Evolutionary conservation across 1,140 invertebrate genomes (phyloP).

Genomic region (Charaxes varanes): DNA sequence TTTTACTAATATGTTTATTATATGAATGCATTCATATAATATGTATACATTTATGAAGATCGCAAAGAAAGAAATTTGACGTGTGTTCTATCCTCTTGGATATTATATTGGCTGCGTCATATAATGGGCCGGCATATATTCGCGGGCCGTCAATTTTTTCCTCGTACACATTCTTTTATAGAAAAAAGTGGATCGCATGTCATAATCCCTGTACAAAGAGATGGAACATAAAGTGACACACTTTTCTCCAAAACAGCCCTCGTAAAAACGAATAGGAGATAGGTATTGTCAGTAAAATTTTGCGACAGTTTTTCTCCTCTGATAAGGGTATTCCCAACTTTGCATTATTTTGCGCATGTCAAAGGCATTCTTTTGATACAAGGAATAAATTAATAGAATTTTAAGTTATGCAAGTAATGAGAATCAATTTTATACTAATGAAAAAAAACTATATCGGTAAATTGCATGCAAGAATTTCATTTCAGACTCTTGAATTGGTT

Average conservation of each 20-base stretch:
- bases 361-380: constrained; percentile 3
- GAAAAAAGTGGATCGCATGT: constrained; percentile 56
- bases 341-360: too few species aligned
- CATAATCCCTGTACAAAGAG: constrained; percentile 65
- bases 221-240: constrained; percentile 52
- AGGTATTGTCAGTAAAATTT: constrained; percentile 4
- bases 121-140: constrained; percentile 10
- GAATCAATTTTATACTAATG: too few species aligned
- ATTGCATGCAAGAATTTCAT: too few species aligned
- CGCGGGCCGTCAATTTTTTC: constrained; percentile 15
- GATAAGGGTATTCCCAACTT: too few species aligned
- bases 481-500: too few species aligned
- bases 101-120: constrained; percentile 11
- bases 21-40: too few species aligned
- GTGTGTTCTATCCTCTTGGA: constrained; percentile 5
- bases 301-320: too few species aligned
- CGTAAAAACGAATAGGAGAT: constrained; percentile 47
- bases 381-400: too few species aligned
- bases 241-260: constrained; percentile 42
- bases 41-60: too few species aligned
- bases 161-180: constrained; percentile 28
- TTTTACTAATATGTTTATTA: too few species aligned
- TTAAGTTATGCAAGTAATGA: too few species aligned
- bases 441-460: too few species aligned
- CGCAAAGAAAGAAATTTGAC: not conserved